Evolutionary conservation across 2,888 invertebrate genomes (phyloP).

Genomic region (Amphiduros pacificus): DNA sequence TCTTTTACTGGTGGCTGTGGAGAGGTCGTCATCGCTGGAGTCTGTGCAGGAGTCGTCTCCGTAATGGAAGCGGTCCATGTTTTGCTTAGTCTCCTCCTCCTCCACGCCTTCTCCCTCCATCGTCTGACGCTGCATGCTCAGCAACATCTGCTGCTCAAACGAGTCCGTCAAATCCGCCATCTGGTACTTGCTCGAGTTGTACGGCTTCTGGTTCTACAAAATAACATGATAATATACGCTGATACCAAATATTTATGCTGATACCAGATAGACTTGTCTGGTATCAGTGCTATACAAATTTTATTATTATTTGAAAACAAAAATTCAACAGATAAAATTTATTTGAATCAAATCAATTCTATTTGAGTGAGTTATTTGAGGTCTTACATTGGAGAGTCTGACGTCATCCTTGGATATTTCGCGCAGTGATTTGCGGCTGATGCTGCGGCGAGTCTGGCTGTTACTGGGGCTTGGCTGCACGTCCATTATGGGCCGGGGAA

Average conservation of each 20-base stretch:
- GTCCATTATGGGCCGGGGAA: neutral
- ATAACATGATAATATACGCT: neutral
- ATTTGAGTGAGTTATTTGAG: neutral
- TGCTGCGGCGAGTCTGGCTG: conserved; percentile 27
- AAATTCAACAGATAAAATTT: too few relatives aligned
- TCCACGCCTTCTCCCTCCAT: conserved; percentile 37
- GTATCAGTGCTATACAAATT: neutral
- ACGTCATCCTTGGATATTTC: conserved; percentile 46
- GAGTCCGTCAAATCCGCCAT: conserved; percentile 51
- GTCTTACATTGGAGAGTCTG: conserved; percentile 31
- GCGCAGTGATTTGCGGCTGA: conserved; percentile 45
- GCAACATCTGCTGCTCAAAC: conserved; percentile 52
- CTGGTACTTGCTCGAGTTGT: conserved; percentile 47
- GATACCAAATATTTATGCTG: neutral
- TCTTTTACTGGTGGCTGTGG: too few relatives aligned
- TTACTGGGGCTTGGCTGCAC: conserved; percentile 3
- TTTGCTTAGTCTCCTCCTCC: neutral
- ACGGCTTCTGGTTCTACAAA: conserved; percentile 34
- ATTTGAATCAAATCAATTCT: neutral
- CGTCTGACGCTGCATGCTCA: conserved; percentile 45
- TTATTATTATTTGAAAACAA: neutral
- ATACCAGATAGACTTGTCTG: neutral
- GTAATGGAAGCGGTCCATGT: conserved; percentile 6
- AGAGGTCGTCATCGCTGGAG: conserved; percentile 13
- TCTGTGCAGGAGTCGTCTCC: conserved; percentile 10